Conservation (phyloP, 2,888 invertebrate genomes). For the Drosophila atripex region DNA sequence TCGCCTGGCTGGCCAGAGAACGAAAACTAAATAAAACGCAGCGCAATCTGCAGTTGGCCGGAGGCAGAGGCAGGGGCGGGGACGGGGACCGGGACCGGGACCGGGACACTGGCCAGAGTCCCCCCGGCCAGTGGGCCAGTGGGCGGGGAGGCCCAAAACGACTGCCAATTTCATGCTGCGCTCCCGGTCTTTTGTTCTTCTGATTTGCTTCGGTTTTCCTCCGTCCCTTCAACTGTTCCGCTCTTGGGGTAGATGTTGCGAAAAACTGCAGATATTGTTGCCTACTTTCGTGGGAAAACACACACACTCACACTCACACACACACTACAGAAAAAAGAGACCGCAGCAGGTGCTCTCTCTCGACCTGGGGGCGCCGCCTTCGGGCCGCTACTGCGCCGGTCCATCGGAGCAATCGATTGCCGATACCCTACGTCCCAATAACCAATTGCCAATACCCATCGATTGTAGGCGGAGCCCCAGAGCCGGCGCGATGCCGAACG, state of each 20-base stretch:
- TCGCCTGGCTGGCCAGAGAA: slow-evolving; percentile 51
- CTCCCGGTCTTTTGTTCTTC: slow-evolving; percentile 45
- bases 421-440: slow-evolving; percentile 21
- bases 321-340: not conserved
- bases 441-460: slow-evolving; percentile 42
- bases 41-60: slow-evolving; percentile 62
- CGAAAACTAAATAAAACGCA: slow-evolving; percentile 67
- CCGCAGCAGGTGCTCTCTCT: slow-evolving; percentile 4
- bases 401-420: slow-evolving; percentile 38
- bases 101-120: not conserved
- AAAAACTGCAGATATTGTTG: not conserved
- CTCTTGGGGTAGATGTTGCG: not conserved
- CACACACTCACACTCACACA: not conserved
- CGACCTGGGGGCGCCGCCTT: slow-evolving; percentile 17
- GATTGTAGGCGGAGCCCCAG: slow-evolving; percentile 33
- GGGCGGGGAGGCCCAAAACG: slow-evolving; percentile 16
- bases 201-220: too few species aligned
- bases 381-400: slow-evolving; percentile 66
- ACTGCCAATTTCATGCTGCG: slow-evolving; percentile 69
- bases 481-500: slow-evolving; percentile 28
- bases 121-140: not conserved
- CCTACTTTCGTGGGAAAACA: not conserved
- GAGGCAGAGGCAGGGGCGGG: too few species aligned
- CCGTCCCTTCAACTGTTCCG: slow-evolving; percentile 2
- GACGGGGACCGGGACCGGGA: not conserved